Evolutionary conservation across 2,797 vertebrate genomes (phyloP), one percentile per base, ranked within the genome.

Genomic region (Periophthalmus magnuspinnatus): DNA sequence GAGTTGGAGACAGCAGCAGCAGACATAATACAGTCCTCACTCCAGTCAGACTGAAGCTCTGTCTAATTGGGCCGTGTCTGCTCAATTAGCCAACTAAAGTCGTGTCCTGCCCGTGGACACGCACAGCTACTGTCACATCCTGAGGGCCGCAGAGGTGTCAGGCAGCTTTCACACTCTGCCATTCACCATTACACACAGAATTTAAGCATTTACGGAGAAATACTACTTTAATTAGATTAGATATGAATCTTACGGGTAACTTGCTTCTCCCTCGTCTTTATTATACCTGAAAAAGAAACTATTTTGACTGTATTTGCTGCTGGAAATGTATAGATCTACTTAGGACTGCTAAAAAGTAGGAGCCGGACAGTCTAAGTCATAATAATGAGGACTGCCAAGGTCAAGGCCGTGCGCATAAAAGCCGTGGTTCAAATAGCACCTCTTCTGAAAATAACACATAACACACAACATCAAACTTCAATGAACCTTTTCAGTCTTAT

Each of bases 51-150:
- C 71, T 68, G 72, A 54, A 78, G 60, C 14, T 2, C 33, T 54
- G 56, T 34, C 59, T 81, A 78, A 83, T 76, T 78, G 80, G 71
- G 65, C 57, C 69, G 47, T 60, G 81, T 78, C 81, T 61, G 71
- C 64, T 77, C 72, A 72, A 73, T 83, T 83, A 82, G 81, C 13
- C 13, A 64, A 76, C 70, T 77, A 72, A 41, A 70, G 60, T 70
- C 61, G 71, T 81, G 67, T 54, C 79, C 59, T 66, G 70, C 74
- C 74, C 61, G 4, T 1, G 66, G 77, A 71, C 67, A 77, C 59
- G 34, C 45, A 41, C 63, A 62, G 52, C 60, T 50, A 64, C 64
- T 79, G 70, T 73, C 64, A 64, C 68, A 74, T 17, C 61, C 72
- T 59, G 74, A 69, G 34, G 81, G 72, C 54, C 67, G 56, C 60